These are phyloP conservation scores for Tauraco hartlaubi DNA, from an alignment of 2,797 vertebrate genomes.

Conservation along the genomic window DNA sequence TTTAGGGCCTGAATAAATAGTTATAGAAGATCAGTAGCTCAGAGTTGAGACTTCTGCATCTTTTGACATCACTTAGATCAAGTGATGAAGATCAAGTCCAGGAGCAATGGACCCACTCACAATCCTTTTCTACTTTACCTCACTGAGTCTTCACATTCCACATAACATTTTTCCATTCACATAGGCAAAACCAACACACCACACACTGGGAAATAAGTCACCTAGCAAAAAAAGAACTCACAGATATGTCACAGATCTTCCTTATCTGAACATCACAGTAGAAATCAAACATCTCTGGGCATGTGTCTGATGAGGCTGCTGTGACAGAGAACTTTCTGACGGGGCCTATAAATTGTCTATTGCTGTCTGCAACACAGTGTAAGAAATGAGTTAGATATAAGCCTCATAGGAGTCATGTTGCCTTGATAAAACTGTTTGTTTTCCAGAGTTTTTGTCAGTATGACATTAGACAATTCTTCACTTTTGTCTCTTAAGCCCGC, in stretches of 20 bases:
- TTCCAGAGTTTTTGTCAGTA: not conserved
- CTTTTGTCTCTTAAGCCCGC: not conserved
- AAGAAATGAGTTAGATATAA: not conserved
- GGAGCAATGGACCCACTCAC: not conserved
- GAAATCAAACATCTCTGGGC: not conserved
- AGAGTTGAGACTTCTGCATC: not conserved
- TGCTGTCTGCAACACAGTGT: not conserved
- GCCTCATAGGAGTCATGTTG: not conserved
- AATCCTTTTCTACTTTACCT: not conserved
- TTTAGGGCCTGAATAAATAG: not conserved
- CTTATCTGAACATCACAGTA: not conserved
- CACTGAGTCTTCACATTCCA: not conserved
- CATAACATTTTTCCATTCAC: not conserved
- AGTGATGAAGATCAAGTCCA: not conserved
- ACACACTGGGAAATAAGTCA: not conserved
- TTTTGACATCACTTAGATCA: not conserved
- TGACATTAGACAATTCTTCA: not conserved
- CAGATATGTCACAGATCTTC: not conserved
- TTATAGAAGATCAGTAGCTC: not conserved
- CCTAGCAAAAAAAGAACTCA: not conserved
- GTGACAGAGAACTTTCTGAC: not conserved
- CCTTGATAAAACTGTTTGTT: not conserved
- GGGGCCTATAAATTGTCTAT: not conserved
- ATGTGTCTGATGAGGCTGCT: not conserved
- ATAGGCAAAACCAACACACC: not conserved